phyloP scores from a whole-genome alignment of 30 jellyfish, hydroid and myxozoan species.

The Aurelia sp. region DNA sequence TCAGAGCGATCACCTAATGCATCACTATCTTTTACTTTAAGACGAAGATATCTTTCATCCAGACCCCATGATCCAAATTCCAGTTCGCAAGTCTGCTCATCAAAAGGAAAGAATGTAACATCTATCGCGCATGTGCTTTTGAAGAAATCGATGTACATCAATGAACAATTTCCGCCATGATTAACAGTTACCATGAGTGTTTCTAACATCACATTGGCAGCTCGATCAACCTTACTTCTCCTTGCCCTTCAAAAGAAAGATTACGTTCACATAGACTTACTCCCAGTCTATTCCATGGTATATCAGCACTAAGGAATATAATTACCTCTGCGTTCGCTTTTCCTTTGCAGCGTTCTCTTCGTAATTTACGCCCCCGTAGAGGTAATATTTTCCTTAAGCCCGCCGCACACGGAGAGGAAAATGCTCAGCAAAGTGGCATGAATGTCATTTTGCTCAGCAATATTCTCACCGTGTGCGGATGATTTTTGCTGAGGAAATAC shows the following conservation, averaged over 20 bases:
- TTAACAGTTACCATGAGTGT: conserved; percentile 47
- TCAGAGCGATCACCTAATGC: conserved; percentile 65
- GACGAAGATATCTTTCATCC: conserved; percentile 60
- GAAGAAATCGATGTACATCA: conserved; percentile 68
- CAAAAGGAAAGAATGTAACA: conserved; percentile 87
- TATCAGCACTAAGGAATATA: too few relatives aligned
- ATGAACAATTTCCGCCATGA: conserved; percentile 73
- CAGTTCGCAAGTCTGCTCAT: conserved; percentile 68
- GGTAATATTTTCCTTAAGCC: too few relatives aligned
- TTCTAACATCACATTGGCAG: conserved; percentile 12
- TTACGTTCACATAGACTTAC: neutral
- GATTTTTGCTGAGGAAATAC: too few relatives aligned
- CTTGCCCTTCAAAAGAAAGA: neutral
- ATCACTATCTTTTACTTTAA: conserved; percentile 49
- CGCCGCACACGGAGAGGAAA: too few relatives aligned
- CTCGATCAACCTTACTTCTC: conserved; percentile 34
- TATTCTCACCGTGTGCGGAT: too few relatives aligned
- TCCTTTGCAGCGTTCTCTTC: too few relatives aligned
- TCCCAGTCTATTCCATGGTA: too few relatives aligned
- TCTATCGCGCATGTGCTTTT: conserved; percentile 86
- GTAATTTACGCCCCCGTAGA: too few relatives aligned
- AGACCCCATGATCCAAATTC: conserved; percentile 89
- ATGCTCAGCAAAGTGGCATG: too few relatives aligned
- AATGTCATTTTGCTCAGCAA: too few relatives aligned
- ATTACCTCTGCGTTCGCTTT: too few relatives aligned